Evolutionary conservation across 2,797 vertebrate genomes (phyloP).

Genomic region (Sebastes miniatus): DNA sequence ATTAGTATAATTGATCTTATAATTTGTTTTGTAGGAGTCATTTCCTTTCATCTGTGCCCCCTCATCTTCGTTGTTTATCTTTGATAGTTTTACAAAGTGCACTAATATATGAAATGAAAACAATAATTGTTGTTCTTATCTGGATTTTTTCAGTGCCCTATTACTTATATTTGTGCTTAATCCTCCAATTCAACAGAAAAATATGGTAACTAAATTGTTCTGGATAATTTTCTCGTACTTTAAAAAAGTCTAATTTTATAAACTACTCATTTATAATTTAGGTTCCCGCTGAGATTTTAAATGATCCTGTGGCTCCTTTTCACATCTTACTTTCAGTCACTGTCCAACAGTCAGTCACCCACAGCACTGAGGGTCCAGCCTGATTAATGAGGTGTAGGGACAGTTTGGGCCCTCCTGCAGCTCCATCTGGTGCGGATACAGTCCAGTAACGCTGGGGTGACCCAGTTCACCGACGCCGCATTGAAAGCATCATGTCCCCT

Average conservation of each 20-base stretch:
- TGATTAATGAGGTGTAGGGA: conserved; percentile 54
- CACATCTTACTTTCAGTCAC: neutral
- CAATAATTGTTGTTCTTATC: neutral
- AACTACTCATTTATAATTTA: neutral
- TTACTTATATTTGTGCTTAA: neutral
- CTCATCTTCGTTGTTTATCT: conserved; percentile 1
- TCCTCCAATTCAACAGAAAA: neutral
- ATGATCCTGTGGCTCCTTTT: neutral
- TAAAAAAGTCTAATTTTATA: neutral
- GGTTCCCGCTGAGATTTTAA: neutral
- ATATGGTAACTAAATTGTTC: neutral
- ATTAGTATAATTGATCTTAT: neutral
- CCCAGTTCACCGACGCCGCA: conserved; percentile 30
- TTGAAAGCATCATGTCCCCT: conserved; percentile 33
- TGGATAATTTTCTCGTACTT: neutral
- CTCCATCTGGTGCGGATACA: conserved; percentile 52
- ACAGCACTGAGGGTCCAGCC: conserved; percentile 12
- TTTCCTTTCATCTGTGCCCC: conserved; percentile 5
- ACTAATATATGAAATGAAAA: conserved; percentile 33
- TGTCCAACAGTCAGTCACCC: conserved; percentile 20
- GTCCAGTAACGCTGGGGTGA: conserved; percentile 29
- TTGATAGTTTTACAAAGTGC: conserved; percentile 10
- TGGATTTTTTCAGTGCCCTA: neutral
- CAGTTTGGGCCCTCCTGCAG: conserved; percentile 26
- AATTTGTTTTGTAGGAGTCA: neutral